A percentile compares a stretch with the other conserved stretches of the same genome.
Evolutionary conservation across 2,113 vertebrate species (phyloP).

Genomic region (Sterna hirundo): DNA sequence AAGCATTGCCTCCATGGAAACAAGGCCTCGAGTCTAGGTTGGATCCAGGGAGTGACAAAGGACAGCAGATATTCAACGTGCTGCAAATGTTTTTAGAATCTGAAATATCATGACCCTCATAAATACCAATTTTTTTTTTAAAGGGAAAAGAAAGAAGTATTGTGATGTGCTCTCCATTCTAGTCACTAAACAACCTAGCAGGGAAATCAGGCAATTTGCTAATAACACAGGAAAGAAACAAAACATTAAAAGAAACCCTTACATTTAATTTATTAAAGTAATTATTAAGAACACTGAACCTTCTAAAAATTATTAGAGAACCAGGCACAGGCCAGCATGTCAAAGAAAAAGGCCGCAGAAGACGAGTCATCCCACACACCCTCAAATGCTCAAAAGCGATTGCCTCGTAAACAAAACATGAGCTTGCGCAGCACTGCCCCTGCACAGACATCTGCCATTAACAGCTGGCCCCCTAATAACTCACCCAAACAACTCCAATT

Average conservation of each 20-base stretch:
- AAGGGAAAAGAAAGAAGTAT: neutral
- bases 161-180: neutral
- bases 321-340: neutral
- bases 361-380: neutral
- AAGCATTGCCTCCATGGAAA: constrained; percentile 64
- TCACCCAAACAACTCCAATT: neutral
- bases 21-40: neutral
- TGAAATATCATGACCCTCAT: neutral
- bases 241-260: neutral
- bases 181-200: neutral
- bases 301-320: neutral
- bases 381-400: neutral
- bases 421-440: neutral
- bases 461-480: neutral
- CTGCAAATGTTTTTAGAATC: neutral
- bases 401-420: constrained; percentile 10
- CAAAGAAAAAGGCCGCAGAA: neutral
- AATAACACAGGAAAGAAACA: neutral
- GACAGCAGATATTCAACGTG: constrained; percentile 34
- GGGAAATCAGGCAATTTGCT: neutral
- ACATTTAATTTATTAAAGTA: neutral
- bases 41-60: constrained; percentile 31
- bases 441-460: constrained; percentile 15
- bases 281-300: neutral
- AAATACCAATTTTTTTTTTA: neutral